phyloP scores from a whole-genome alignment of 35 echinoderm and acorn worm species.

The Hemicentrotus pulcherrimus region DNA sequence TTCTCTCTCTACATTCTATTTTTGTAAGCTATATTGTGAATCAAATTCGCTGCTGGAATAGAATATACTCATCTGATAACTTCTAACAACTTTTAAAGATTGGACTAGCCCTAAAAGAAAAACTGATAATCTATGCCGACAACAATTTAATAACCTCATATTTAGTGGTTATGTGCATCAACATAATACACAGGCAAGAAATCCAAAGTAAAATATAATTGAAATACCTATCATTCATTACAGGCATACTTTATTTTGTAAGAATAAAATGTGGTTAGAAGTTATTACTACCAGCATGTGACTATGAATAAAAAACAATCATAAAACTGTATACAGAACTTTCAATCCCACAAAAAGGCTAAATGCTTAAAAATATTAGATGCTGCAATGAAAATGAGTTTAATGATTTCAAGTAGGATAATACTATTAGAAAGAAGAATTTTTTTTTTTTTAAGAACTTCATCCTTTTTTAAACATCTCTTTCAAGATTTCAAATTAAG shows the following conservation, averaged over 20 bases:
- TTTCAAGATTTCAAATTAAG: neutral
- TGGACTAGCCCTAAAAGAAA: no score
- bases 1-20: neutral
- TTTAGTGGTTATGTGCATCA: neutral
- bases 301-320: neutral
- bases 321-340: neutral
- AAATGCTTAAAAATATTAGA: neutral
- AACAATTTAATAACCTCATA: neutral
- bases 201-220: neutral
- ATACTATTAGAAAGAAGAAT: neutral
- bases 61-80: neutral
- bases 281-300: neutral
- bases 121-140: neutral
- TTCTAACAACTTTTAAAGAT: neutral
- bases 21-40: neutral
- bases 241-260: neutral
- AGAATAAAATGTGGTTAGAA: neutral
- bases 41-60: neutral
- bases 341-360: neutral
- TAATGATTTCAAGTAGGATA: no score
- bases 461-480: neutral
- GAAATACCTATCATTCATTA: neutral
- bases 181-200: neutral
- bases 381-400: neutral
- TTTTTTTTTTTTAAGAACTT: neutral